phyloP scores from a whole-genome alignment of 2,113 vertebrate genomes.

The Litocranius walleri region DNA sequence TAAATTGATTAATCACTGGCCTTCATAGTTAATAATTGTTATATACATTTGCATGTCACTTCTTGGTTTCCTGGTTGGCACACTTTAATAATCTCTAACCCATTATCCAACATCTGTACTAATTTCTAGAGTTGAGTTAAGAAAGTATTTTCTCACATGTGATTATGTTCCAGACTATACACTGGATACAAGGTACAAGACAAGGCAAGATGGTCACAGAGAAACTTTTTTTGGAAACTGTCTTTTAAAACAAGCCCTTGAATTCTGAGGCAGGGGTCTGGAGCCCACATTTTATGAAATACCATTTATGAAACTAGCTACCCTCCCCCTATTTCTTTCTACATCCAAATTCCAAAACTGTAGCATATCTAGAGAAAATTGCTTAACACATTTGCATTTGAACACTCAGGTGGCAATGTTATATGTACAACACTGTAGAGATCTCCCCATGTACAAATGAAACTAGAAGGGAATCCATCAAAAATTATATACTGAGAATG shows the following conservation, averaged over 20 bases:
- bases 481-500: background rate
- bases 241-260: background rate
- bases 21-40: background rate
- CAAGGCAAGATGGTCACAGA: background rate
- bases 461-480: background rate
- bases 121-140: background rate
- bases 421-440: background rate
- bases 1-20: background rate
- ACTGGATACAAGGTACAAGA: background rate
- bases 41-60: background rate
- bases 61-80: background rate
- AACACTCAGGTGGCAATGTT: background rate
- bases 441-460: background rate
- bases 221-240: background rate
- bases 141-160: background rate
- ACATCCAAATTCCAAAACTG: background rate
- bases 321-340: background rate
- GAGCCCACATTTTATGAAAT: background rate
- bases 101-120: background rate
- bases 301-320: background rate
- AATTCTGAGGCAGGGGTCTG: background rate
- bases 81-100: background rate
- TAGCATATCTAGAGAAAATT: background rate
- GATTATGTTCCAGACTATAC: too few species aligned
- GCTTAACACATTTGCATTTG: background rate